Conservation (phyloP, 2,113 vertebrate species). For the Hemichromis elongatus region DNA sequence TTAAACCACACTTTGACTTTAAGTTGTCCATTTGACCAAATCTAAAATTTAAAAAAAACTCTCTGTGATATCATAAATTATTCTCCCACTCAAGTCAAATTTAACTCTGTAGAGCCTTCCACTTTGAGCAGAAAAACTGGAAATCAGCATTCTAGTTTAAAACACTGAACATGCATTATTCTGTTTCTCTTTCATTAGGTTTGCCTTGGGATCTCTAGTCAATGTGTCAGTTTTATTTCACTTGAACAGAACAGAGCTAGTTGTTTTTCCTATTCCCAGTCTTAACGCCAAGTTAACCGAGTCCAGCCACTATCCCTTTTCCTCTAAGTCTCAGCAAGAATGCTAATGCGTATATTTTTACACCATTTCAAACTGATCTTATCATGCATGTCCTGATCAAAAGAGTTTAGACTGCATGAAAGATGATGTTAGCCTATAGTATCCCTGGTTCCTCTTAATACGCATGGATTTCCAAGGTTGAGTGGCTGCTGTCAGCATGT, state of each 20-base stretch:
- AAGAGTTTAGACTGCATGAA: background rate
- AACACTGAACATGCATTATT: background rate
- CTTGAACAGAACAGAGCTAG: background rate
- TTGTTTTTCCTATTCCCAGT: background rate
- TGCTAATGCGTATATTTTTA: background rate
- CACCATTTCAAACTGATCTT: background rate
- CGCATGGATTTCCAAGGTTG: background rate
- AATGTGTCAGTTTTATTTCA: background rate
- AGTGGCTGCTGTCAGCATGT: background rate
- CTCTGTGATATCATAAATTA: fast-evolving
- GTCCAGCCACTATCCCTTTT: background rate
- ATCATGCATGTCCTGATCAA: background rate
- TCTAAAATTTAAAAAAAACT: background rate
- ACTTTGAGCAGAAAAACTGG: fast-evolving
- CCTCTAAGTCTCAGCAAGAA: background rate
- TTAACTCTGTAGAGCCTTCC: background rate
- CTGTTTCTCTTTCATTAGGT: fast-evolving
- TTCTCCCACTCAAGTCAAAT: background rate
- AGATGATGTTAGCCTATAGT: background rate
- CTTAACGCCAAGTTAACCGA: background rate
- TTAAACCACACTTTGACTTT: background rate
- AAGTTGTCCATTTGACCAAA: background rate
- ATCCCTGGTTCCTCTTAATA: background rate
- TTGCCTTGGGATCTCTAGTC: background rate
- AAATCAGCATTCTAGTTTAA: background rate